A percentile compares a stretch with the other conserved stretches of the same genome.
Conservation (phyloP, 2,888 invertebrate species). For the Tachina fera region DNA sequence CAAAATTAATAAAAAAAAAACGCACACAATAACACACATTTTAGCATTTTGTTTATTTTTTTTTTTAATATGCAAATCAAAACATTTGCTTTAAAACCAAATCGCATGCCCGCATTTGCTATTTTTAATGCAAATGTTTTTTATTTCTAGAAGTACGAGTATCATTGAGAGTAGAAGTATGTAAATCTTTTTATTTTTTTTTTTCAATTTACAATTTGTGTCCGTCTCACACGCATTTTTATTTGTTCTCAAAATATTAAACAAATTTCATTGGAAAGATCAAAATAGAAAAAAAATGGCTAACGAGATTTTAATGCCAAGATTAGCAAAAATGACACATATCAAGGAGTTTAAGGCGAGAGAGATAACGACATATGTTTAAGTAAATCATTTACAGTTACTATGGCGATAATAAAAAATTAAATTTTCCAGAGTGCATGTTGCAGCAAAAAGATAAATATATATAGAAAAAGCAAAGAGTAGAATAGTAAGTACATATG, state of each 20-base stretch:
- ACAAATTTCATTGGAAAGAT: slow-evolving; percentile 46
- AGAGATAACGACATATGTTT: slow-evolving; percentile 45
- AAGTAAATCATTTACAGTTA: slow-evolving; percentile 38
- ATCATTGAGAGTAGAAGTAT: not conserved
- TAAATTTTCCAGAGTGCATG: not conserved
- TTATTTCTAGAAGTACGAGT: not conserved
- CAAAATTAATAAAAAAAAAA: slow-evolving; percentile 45
- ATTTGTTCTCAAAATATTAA: slow-evolving; percentile 48
- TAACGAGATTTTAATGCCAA: slow-evolving; percentile 67
- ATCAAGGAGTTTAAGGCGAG: slow-evolving; percentile 52
- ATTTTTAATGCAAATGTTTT: slow-evolving; percentile 23
- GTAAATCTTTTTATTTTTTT: slow-evolving; percentile 10
- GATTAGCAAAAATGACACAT: slow-evolving; percentile 64
- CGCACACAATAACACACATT: slow-evolving; percentile 22
- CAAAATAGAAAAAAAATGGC: slow-evolving; percentile 51
- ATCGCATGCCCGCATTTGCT: slow-evolving; percentile 22
- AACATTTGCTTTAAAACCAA: slow-evolving; percentile 41
- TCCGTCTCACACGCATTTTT: slow-evolving; percentile 61
- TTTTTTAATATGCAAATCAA: slow-evolving; percentile 60
- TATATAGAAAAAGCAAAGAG: no score
- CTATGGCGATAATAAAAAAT: not conserved
- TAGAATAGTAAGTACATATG: no score
- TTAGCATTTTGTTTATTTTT: slow-evolving; percentile 27
- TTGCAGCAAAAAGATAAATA: not conserved
- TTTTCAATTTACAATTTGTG: slow-evolving; percentile 47